Conservation (phyloP, 2,888 invertebrate species). For the Euplagia quadripunctaria region DNA sequence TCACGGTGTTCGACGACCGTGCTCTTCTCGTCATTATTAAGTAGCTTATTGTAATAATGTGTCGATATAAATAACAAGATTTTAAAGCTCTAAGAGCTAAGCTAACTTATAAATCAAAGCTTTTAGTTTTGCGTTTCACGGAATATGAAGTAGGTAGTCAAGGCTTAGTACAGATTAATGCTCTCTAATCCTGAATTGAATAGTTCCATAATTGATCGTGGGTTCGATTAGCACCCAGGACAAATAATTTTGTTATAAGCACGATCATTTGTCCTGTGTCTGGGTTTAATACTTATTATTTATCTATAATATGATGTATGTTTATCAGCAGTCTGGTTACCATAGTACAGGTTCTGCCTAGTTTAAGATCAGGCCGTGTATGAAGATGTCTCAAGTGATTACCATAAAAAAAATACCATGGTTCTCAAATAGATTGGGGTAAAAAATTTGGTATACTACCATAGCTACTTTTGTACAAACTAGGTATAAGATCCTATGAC, state of each 20-base stretch:
- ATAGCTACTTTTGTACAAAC: neutral
- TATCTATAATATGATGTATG: too few relatives aligned
- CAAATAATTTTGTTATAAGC: too few relatives aligned
- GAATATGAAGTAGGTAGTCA: neutral
- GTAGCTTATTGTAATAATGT: slow-evolving; percentile 4
- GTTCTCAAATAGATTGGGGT: neutral
- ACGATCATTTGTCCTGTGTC: too few relatives aligned
- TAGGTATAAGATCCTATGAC: neutral
- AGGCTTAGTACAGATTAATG: neutral
- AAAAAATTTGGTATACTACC: neutral
- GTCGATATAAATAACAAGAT: slow-evolving; percentile 2
- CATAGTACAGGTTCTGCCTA: too few relatives aligned
- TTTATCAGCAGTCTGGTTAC: too few relatives aligned
- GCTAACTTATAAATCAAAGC: too few relatives aligned
- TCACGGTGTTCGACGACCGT: slow-evolving; percentile 51
- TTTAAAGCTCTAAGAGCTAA: neutral
- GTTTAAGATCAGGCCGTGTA: too few relatives aligned
- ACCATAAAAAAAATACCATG: neutral
- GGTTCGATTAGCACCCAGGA: too few relatives aligned
- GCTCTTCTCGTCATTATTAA: slow-evolving; percentile 15
- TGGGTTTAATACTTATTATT: too few relatives aligned
- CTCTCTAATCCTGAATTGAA: neutral
- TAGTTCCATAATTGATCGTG: neutral
- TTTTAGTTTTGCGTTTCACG: neutral
- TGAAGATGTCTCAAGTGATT: too few relatives aligned